A percentile compares a stretch with the other conserved stretches of the same genome.
These are phyloP conservation scores for Aldabrachelys gigantea DNA, from an alignment of 2,113 vertebrate genomes.

Conservation along the genomic window DNA sequence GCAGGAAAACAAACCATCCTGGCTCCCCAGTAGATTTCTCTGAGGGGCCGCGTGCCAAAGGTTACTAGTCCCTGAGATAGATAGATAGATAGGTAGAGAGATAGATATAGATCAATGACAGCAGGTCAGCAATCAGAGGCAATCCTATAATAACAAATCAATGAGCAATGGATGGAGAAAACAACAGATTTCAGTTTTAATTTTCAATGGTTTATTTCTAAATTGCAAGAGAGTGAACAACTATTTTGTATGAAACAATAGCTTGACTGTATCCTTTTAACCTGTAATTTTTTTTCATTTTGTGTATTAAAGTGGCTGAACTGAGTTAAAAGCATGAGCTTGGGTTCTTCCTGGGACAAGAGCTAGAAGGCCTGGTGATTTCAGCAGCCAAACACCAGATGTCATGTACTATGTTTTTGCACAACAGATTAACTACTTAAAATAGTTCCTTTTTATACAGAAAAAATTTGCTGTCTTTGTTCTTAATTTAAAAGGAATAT, in stretches of 20 bases:
- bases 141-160: background rate
- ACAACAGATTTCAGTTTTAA: background rate
- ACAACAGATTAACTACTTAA: background rate
- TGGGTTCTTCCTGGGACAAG: background rate
- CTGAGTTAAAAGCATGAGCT: background rate
- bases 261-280: background rate
- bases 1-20: too few species aligned
- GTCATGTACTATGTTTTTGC: background rate
- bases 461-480: background rate
- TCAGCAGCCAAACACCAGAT: background rate
- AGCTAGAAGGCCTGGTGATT: background rate
- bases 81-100: background rate
- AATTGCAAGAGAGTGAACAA: background rate
- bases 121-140: background rate
- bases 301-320: background rate
- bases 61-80: too few species aligned
- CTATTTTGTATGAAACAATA: background rate
- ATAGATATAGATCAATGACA: background rate
- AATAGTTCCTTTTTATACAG: background rate
- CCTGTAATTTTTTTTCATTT: background rate
- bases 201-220: background rate
- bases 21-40: too few species aligned
- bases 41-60: too few species aligned
- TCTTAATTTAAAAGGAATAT: background rate
- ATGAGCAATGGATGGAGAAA: background rate